Percentiles rank a stretch among this genome's conserved stretches.
Evolutionary conservation across 2,113 vertebrate species (phyloP).

Genomic region (Phocoena phocoena): DNA sequence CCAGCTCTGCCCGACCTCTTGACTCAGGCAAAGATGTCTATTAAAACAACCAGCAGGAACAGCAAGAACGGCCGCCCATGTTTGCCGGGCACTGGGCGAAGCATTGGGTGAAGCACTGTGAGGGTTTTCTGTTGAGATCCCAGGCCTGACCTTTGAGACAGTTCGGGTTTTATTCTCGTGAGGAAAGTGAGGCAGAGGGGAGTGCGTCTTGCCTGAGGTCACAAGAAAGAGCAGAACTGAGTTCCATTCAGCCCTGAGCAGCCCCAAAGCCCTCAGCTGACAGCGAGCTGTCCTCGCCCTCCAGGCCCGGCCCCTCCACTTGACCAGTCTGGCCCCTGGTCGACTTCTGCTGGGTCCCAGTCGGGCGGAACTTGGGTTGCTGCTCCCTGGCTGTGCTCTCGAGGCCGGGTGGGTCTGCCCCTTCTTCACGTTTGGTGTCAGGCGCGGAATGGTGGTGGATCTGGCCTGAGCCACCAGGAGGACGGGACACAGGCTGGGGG

Average conservation of each 20-base stretch:
- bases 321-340: background rate
- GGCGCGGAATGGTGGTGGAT: background rate
- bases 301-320: accelerated
- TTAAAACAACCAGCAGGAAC: accelerated
- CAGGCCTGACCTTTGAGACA: background rate
- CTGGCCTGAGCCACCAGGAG: background rate
- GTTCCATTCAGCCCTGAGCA: background rate
- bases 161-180: background rate
- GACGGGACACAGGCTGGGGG: accelerated
- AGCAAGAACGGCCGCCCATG: accelerated
- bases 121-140: too few species aligned
- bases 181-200: background rate
- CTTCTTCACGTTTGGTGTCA: background rate
- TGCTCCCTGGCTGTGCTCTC: background rate
- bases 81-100: accelerated
- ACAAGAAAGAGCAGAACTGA: background rate
- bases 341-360: accelerated
- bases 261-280: background rate
- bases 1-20: background rate
- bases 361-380: accelerated
- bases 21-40: background rate
- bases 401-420: accelerated
- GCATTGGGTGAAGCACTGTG: accelerated
- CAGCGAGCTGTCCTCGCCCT: accelerated
- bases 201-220: background rate